Evolutionary conservation across 2,797 vertebrate species (phyloP).

Genomic region (Acipenser oxyrinchus): DNA sequence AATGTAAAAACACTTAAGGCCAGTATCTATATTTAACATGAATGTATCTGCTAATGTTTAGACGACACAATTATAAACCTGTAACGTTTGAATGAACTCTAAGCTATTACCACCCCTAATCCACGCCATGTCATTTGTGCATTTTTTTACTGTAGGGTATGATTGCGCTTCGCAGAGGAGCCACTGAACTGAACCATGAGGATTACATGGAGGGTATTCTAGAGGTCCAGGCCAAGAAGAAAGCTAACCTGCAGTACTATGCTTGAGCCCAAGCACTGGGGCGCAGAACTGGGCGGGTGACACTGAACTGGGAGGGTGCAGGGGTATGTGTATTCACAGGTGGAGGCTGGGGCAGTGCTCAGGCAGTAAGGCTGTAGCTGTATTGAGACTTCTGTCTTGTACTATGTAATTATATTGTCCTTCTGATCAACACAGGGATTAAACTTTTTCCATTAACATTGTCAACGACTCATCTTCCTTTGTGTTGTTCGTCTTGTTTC

Average conservation of each 20-base stretch:
- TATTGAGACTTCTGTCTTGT: constrained; percentile 1
- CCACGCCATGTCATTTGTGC: neutral
- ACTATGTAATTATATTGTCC: constrained; percentile 2
- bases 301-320: too few species aligned
- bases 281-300: too few species aligned
- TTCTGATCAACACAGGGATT: neutral
- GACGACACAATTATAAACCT: too few species aligned
- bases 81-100: too few species aligned
- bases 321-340: too few species aligned
- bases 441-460: neutral
- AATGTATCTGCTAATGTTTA: too few species aligned
- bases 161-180: constrained; percentile 91
- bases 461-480: neutral
- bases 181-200: constrained; percentile 93
- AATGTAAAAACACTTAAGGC: too few species aligned
- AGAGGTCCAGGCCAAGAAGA: constrained; percentile 98
- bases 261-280: constrained; percentile 55
- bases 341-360: too few species aligned
- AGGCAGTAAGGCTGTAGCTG: neutral
- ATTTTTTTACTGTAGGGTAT: constrained; percentile 64
- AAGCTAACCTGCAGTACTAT: constrained; percentile 97
- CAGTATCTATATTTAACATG: too few species aligned
- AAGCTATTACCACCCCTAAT: too few species aligned
- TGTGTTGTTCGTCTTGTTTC: neutral
- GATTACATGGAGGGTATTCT: constrained; percentile 99